Evolutionary conservation across 2,797 vertebrate genomes (phyloP).

Genomic region (Phataginus tetradactyla): DNA sequence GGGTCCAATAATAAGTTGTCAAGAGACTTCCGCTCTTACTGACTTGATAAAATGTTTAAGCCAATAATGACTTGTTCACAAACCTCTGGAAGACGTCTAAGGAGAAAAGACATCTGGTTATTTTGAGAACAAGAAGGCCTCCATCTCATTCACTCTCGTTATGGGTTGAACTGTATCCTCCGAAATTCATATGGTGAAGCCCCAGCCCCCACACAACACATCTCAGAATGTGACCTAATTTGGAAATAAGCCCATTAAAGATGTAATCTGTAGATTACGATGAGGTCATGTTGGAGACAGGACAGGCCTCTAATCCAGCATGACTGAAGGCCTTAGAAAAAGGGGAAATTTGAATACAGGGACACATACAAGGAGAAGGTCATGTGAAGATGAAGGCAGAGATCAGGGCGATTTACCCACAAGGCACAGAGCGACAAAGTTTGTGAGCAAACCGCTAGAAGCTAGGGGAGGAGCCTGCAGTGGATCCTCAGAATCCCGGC

Average conservation of each 20-base stretch:
- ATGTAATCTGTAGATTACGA: neutral
- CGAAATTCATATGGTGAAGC: neutral
- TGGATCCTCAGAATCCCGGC: neutral
- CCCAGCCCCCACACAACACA: neutral
- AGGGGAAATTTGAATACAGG: neutral
- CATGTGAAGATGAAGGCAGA: neutral
- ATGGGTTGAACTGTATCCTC: neutral
- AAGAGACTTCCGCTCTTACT: neutral
- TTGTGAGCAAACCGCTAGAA: neutral
- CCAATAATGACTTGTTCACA: neutral
- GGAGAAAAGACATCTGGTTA: neutral
- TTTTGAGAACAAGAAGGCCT: neutral
- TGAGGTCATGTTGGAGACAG: neutral
- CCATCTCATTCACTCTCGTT: neutral
- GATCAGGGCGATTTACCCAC: too few species aligned
- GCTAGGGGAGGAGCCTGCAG: neutral
- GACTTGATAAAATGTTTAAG: neutral
- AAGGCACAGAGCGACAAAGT: neutral
- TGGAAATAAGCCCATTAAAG: neutral
- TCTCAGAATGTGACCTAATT: neutral
- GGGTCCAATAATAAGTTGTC: neutral
- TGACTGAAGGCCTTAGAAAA: neutral
- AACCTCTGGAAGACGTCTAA: neutral
- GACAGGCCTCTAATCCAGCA: neutral
- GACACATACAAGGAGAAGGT: neutral